These are phyloP conservation scores for Ifrita kowaldi DNA, from an alignment of 2,113 vertebrate genomes.

Conservation along the genomic window DNA sequence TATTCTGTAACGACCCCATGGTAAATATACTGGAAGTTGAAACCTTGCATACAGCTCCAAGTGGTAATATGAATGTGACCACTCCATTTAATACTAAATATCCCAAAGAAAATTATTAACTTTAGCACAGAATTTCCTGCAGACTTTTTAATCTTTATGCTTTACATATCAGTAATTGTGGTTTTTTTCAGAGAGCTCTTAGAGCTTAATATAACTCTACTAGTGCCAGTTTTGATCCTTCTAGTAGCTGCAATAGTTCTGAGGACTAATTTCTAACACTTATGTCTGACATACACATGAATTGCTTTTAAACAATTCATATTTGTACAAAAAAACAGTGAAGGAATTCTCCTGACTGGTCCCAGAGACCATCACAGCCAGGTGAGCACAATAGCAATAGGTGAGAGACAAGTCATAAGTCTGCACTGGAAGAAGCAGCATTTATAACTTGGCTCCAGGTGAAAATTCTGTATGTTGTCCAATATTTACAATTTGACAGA, in stretches of 20 bases:
- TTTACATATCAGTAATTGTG: background rate
- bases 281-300: background rate
- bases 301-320: background rate
- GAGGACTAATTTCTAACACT: background rate
- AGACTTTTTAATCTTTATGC: background rate
- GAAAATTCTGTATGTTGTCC: background rate
- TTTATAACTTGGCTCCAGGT: background rate
- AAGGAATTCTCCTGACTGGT: background rate
- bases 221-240: background rate
- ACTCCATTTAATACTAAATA: background rate
- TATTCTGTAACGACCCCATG: background rate
- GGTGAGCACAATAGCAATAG: background rate
- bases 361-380: background rate
- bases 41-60: background rate
- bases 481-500: background rate
- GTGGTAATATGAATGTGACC: background rate
- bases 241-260: background rate
- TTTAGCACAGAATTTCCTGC: background rate
- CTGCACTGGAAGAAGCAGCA: background rate
- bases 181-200: background rate
- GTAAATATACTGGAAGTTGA: background rate
- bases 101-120: background rate
- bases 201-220: background rate
- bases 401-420: background rate
- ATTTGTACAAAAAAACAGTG: background rate